Evolutionary conservation across 2,888 invertebrate genomes (phyloP).

Genomic region (Tuberolachnus salignus): DNA sequence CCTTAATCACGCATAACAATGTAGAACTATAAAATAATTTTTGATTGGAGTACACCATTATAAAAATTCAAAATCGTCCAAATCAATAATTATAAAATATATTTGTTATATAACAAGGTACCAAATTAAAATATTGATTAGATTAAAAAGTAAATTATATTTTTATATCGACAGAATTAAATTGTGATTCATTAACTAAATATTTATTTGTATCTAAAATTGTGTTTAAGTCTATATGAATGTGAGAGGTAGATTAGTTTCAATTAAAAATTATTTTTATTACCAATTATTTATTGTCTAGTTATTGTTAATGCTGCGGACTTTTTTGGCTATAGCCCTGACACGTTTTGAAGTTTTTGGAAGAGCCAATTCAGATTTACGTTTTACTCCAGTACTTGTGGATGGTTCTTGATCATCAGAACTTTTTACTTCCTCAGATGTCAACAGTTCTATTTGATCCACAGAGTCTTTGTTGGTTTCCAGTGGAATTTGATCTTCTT

Average conservation of each 20-base stretch:
- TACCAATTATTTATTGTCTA: conserved; percentile 46
- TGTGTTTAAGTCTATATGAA: conserved; percentile 34
- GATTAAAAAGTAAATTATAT: conserved; percentile 8
- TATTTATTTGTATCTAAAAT: conserved; percentile 41
- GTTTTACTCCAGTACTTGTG: conserved; percentile 48
- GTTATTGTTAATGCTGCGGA: conserved; percentile 33
- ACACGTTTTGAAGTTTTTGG: conserved; percentile 53
- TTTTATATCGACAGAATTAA: conserved; percentile 9
- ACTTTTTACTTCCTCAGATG: conserved; percentile 37
- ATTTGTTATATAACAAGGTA: conserved; percentile 5
- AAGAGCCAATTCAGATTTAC: conserved; percentile 45
- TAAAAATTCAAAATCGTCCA: conserved; percentile 24
- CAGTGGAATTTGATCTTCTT: conserved; percentile 19
- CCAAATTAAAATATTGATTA: conserved; percentile 38
- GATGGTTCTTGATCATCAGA: conserved; percentile 51
- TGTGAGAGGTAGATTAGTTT: conserved; percentile 50
- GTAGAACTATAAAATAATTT: conserved; percentile 30
- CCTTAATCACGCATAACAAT: conserved; percentile 20
- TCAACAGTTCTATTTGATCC: neutral
- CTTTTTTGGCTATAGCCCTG: conserved; percentile 48
- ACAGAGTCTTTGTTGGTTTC: conserved; percentile 17
- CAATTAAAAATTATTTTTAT: conserved; percentile 33
- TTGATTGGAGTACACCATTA: conserved; percentile 17
- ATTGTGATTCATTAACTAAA: conserved; percentile 31
- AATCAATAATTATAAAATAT: conserved; percentile 24